These are phyloP conservation scores for Tetanocera ferruginea DNA, from an alignment of 2,888 invertebrate genomes.

Conservation along the genomic window DNA sequence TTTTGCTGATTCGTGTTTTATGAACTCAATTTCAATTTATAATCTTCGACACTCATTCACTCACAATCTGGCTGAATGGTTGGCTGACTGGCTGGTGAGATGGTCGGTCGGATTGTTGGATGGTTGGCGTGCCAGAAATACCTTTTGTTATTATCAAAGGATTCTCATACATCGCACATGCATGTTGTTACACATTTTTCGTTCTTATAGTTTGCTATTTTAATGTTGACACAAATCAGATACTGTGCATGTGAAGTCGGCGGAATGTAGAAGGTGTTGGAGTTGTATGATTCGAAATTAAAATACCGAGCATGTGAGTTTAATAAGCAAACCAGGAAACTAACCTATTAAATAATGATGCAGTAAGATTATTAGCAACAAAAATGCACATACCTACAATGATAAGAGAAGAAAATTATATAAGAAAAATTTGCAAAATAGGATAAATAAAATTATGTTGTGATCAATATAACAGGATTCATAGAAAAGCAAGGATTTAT, in stretches of 20 bases:
- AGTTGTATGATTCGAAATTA: not conserved
- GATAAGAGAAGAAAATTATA: conserved; percentile 42
- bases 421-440: conserved; percentile 12
- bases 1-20: conserved; percentile 68
- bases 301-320: not conserved
- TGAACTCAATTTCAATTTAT: conserved; percentile 68
- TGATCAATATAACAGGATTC: too few species aligned
- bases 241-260: conserved; percentile 47
- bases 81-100: conserved; percentile 34
- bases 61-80: not conserved
- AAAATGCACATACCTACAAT: conserved; percentile 54
- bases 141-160: not conserved
- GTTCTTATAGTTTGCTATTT: conserved; percentile 56
- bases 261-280: conserved; percentile 7
- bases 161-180: not conserved
- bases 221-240: conserved; percentile 64
- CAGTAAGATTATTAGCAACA: not conserved
- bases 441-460: too few species aligned
- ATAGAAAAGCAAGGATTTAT: too few species aligned
- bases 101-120: conserved; percentile 33
- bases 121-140: conserved; percentile 33
- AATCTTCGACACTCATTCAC: conserved; percentile 55
- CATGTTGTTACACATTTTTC: not conserved
- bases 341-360: not conserved
- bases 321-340: not conserved